A percentile compares a stretch with the other conserved stretches of the same genome.
phyloP scores from a whole-genome alignment of 1,140 invertebrate genomes.

The Macrocentrus cingulum region DNA sequence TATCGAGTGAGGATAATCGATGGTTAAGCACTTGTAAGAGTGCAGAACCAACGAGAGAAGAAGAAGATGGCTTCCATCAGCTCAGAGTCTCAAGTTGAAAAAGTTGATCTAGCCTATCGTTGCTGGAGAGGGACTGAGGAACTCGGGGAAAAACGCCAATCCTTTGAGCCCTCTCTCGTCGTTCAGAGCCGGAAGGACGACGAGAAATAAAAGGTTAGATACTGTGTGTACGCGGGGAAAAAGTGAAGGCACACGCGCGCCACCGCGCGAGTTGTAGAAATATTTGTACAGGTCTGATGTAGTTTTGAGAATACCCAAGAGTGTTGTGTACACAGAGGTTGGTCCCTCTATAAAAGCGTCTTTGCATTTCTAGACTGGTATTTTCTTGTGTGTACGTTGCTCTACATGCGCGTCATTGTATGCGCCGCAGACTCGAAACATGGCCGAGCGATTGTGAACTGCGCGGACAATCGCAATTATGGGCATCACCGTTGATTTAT shows the following conservation, averaged over 20 bases:
- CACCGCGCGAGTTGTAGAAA: background rate
- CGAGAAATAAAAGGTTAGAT: background rate
- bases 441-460: too few relatives aligned
- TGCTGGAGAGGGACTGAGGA: background rate
- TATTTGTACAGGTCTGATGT: conserved; percentile 3
- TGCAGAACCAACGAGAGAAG: background rate
- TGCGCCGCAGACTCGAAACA: too few relatives aligned
- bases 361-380: too few relatives aligned
- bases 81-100: background rate
- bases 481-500: conserved; percentile 29
- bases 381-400: too few relatives aligned
- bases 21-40: too few relatives aligned
- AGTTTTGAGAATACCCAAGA: too few relatives aligned
- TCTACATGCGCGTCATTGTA: too few relatives aligned
- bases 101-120: conserved; percentile 12
- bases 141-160: conserved; percentile 19
- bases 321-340: too few relatives aligned
- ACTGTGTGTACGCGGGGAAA: too few relatives aligned
- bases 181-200: background rate
- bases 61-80: background rate
- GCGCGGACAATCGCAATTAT: conserved; percentile 30
- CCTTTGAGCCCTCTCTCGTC: conserved; percentile 2
- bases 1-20: too few relatives aligned
- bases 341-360: too few relatives aligned
- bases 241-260: background rate